These are phyloP conservation scores for Dasypogon diadema DNA, from an alignment of 2,888 invertebrate genomes.

Conservation along the genomic window DNA sequence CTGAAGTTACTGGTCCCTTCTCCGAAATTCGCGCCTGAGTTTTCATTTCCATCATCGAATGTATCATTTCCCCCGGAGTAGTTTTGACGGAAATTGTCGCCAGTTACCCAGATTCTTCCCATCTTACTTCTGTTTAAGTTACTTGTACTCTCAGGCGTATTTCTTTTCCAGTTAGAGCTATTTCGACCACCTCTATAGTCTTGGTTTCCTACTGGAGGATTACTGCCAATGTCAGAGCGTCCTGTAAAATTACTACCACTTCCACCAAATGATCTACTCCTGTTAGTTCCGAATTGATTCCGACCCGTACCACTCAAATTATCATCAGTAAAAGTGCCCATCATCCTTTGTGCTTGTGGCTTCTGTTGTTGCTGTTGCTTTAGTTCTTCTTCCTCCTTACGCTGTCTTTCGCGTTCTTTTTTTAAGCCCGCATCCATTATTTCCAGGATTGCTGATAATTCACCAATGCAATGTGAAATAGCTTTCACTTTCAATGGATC, in stretches of 20 bases:
- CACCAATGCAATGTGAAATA: slow-evolving; percentile 20
- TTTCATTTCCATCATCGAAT: slow-evolving; percentile 2
- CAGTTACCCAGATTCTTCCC: background rate
- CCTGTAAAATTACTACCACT: slow-evolving; percentile 1
- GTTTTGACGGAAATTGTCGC: background rate
- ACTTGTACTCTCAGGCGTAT: background rate
- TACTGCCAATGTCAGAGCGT: too few species aligned
- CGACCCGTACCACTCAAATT: background rate
- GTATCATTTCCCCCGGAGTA: background rate
- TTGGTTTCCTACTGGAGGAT: background rate
- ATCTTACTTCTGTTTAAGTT: background rate
- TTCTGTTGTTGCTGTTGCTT: background rate
- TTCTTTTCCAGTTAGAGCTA: background rate
- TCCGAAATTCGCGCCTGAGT: background rate
- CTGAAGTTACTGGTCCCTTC: background rate
- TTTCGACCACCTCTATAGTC: background rate
- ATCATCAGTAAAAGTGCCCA: background rate
- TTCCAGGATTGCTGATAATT: slow-evolving; percentile 3
- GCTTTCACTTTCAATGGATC: slow-evolving; percentile 50
- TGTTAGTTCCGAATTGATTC: background rate
- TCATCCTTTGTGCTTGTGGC: background rate
- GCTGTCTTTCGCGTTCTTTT: slow-evolving; percentile 7
- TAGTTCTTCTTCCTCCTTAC: background rate
- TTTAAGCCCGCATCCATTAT: slow-evolving; percentile 8
- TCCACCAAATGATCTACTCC: background rate